These are phyloP conservation scores for Labeo catla DNA, from an alignment of 2,113 vertebrate species.

Conservation along the genomic window DNA sequence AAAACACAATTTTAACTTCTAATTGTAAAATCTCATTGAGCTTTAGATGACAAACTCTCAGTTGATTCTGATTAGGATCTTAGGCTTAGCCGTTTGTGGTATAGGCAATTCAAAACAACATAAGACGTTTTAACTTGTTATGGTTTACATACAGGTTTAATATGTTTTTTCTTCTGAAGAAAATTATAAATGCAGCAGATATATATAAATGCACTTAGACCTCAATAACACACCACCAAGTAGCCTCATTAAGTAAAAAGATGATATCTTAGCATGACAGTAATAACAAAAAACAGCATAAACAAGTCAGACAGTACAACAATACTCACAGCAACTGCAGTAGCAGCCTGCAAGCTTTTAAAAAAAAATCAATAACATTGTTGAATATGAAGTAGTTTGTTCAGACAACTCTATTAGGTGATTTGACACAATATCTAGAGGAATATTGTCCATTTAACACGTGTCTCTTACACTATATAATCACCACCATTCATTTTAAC, in stretches of 20 bases:
- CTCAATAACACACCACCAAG: neutral
- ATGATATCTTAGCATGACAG: neutral
- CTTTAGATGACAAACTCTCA: no score
- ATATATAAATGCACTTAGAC: neutral
- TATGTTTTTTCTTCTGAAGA: neutral
- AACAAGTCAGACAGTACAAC: neutral
- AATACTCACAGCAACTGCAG: neutral
- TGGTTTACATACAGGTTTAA: neutral
- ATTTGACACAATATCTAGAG: neutral
- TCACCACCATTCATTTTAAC: neutral
- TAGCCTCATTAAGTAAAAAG: neutral
- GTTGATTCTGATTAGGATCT: no score
- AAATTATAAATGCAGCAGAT: neutral
- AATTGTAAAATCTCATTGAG: neutral
- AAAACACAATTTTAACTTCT: neutral
- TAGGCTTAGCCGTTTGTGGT: no score
- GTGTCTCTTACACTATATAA: neutral
- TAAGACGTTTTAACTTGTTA: no score
- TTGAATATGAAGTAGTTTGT: neutral
- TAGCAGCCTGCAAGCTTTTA: neutral
- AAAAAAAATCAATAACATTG: neutral
- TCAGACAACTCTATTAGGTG: neutral
- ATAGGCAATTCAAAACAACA: no score
- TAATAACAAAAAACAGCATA: neutral
- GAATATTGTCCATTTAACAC: neutral